Conservation (phyloP, 2,113 vertebrate genomes). For the Tupaia tana region DNA sequence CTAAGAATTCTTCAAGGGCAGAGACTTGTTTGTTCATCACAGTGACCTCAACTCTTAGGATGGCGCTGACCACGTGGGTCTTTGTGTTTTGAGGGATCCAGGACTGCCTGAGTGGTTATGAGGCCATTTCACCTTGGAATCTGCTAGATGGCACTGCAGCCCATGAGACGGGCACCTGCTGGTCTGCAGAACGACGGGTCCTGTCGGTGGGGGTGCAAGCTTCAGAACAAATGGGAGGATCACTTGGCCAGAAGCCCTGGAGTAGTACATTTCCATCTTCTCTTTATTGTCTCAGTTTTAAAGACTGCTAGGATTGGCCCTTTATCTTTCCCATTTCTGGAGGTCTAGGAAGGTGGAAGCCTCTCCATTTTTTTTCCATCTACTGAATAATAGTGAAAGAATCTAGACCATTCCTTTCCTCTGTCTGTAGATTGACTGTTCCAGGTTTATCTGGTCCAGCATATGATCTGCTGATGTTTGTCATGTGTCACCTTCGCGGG, state of each 20-base stretch:
- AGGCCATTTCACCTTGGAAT: neutral
- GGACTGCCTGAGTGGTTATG: neutral
- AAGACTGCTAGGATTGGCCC: neutral
- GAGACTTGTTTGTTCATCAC: neutral
- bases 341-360: neutral
- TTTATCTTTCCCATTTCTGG: neutral
- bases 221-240: neutral
- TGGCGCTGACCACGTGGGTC: neutral
- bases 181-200: neutral
- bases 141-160: constrained; percentile 78
- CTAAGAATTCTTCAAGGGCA: neutral
- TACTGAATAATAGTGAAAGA: neutral
- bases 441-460: neutral
- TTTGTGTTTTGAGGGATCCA: neutral
- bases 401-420: constrained; percentile 27
- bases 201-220: neutral
- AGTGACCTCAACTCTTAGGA: neutral
- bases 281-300: neutral
- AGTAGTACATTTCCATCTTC: constrained; percentile 14
- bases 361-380: neutral
- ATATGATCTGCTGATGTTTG: neutral
- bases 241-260: neutral
- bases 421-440: neutral
- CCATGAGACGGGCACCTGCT: neutral
- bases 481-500: neutral